A percentile compares a stretch with the other conserved stretches of the same genome.
phyloP scores from a whole-genome alignment of 37 sponge, comb jelly and placozoan genomes.

The Dysidea cf. avara region DNA sequence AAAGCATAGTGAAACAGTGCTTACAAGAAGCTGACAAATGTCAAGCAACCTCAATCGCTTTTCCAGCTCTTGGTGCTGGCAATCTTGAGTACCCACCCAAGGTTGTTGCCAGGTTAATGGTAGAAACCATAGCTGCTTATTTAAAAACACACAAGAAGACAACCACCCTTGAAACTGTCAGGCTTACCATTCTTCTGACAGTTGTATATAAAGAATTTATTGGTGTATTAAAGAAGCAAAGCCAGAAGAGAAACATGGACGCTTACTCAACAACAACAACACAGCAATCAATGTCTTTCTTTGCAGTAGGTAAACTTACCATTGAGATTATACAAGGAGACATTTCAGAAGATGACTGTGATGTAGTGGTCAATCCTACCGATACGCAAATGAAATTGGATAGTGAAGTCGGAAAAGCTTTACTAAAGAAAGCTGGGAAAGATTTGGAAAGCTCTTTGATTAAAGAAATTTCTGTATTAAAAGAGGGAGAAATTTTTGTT shows the following conservation, averaged over 20 bases:
- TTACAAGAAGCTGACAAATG: slow-evolving; percentile 8
- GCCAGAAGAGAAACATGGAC: too few relatives aligned
- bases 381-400: slow-evolving; percentile 21
- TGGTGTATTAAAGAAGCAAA: too few relatives aligned
- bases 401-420: slow-evolving; percentile 17
- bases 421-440: slow-evolving; percentile 45
- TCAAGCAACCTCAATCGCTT: slow-evolving; percentile 16
- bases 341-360: slow-evolving; percentile 35
- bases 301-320: background rate
- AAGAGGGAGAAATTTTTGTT: slow-evolving; percentile 9
- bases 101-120: slow-evolving; percentile 26
- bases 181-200: slow-evolving; percentile 21
- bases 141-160: slow-evolving; percentile 12
- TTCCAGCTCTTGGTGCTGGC: slow-evolving; percentile 44
- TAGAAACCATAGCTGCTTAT: slow-evolving; percentile 19
- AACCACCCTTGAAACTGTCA: background rate
- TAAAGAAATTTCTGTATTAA: too few relatives aligned
- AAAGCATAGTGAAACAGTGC: slow-evolving; percentile 9
- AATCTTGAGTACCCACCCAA: slow-evolving; percentile 32
- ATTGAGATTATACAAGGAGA: slow-evolving; percentile 15
- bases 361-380: slow-evolving; percentile 53
- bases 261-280: too few relatives aligned
- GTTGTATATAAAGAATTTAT: slow-evolving; percentile 12
- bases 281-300: too few relatives aligned
- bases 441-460: too few relatives aligned